Conservation (phyloP, 2,797 vertebrate genomes). For the Chloroceryle amazona region DNA sequence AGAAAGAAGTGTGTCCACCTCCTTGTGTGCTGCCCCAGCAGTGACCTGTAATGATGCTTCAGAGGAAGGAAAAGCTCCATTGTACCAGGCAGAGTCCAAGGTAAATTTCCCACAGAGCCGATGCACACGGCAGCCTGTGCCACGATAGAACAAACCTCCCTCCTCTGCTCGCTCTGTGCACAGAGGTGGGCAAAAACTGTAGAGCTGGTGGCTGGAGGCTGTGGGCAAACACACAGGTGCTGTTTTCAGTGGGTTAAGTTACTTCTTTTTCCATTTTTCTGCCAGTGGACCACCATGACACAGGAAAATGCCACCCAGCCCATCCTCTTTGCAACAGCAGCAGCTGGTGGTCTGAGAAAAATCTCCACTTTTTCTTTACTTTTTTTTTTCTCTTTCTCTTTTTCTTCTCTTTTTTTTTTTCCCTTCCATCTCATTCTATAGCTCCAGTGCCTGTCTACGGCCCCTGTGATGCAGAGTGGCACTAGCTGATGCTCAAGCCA, state of each 20-base stretch:
- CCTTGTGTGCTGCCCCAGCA: neutral
- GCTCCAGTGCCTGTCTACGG: neutral
- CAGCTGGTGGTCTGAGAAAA: neutral
- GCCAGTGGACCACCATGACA: neutral
- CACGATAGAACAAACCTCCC: rapidly evolving
- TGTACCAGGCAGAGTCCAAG: neutral
- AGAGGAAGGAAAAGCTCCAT: neutral
- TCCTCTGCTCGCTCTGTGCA: neutral
- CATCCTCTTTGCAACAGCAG: neutral
- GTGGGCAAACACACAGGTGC: neutral
- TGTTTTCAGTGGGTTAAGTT: neutral
- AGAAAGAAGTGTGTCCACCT: neutral
- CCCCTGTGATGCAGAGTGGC: neutral
- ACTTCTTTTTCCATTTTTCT: neutral
- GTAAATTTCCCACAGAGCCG: neutral
- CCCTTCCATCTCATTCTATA: neutral
- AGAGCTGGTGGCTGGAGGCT: neutral
- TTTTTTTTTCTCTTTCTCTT: neutral
- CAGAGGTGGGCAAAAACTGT: neutral
- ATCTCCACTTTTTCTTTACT: neutral
- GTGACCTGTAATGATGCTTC: rapidly evolving
- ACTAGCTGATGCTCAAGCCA: neutral
- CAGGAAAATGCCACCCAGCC: neutral
- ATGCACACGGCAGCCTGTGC: neutral
- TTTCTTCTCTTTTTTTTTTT: neutral